A percentile compares a stretch with the other conserved stretches of the same genome.
These are phyloP conservation scores for Orchesella cincta DNA, from an alignment of 1,140 invertebrate species.

Conservation along the genomic window DNA sequence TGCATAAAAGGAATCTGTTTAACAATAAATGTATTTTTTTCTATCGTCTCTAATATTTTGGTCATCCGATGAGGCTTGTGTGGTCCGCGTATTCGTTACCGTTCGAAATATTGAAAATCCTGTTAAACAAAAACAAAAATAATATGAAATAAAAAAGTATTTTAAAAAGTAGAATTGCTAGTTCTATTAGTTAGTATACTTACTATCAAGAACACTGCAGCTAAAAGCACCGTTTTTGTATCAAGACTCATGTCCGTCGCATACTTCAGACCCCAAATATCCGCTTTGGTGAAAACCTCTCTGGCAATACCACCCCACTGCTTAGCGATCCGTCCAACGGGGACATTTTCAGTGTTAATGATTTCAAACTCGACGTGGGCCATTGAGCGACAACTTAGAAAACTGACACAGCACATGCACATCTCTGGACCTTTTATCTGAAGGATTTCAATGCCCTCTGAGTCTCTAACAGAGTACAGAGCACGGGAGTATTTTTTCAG, in stretches of 20 bases:
- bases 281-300: slow-evolving; percentile 40
- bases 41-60: too few relatives aligned
- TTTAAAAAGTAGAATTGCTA: too few relatives aligned
- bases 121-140: slow-evolving; percentile 7
- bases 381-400: not conserved
- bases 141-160: not conserved
- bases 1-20: too few relatives aligned
- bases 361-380: slow-evolving; percentile 35
- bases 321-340: slow-evolving; percentile 35
- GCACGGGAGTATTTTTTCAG: slow-evolving; percentile 14
- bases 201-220: slow-evolving; percentile 40
- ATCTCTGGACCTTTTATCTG: slow-evolving; percentile 32
- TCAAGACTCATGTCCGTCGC: slow-evolving; percentile 29
- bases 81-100: slow-evolving; percentile 13
- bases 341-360: not conserved
- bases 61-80: too few relatives aligned
- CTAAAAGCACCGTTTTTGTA: slow-evolving; percentile 34
- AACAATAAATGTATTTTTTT: too few relatives aligned
- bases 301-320: slow-evolving; percentile 41
- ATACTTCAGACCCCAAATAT: slow-evolving; percentile 42
- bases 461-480: slow-evolving; percentile 29
- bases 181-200: too few relatives aligned
- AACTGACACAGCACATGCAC: slow-evolving; percentile 23
- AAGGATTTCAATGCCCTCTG: slow-evolving; percentile 32
- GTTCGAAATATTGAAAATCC: slow-evolving; percentile 42